phyloP scores from a whole-genome alignment of 2,797 vertebrate species.

The Orientallactaga sibirica region DNA sequence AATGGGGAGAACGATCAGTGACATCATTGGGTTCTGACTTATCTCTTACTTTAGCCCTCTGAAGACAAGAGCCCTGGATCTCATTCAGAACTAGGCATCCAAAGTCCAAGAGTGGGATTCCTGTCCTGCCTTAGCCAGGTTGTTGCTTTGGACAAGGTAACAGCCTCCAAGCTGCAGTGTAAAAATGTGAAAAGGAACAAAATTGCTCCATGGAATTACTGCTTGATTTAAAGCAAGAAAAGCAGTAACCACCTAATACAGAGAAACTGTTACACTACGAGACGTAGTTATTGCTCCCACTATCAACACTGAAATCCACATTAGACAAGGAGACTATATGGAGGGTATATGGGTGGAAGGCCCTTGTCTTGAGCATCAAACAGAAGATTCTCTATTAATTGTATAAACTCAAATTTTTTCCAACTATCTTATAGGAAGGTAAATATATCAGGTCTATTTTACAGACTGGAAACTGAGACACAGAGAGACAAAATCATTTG shows the following conservation, averaged over 20 bases:
- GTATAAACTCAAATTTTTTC: background rate
- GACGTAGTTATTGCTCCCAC: background rate
- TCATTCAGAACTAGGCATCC: background rate
- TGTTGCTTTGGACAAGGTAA: background rate
- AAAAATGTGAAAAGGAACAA: background rate
- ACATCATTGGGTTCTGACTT: background rate
- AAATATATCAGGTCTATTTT: background rate
- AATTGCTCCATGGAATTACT: background rate
- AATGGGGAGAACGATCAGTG: background rate
- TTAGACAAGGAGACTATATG: background rate
- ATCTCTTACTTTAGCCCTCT: background rate
- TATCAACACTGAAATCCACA: background rate
- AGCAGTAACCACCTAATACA: background rate
- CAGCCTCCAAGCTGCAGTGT: background rate
- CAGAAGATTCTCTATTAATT: background rate
- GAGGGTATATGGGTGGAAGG: accelerated
- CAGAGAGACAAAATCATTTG: background rate
- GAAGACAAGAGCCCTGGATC: background rate
- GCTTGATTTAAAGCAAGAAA: background rate
- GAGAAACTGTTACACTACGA: background rate
- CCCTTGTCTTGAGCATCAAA: background rate
- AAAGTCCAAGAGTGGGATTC: no score
- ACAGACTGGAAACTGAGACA: conserved; percentile 11
- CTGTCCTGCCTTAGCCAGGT: background rate
- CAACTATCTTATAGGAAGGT: background rate